phyloP scores from a whole-genome alignment of 2,888 invertebrate genomes.

The Trachelus troglodyta region DNA sequence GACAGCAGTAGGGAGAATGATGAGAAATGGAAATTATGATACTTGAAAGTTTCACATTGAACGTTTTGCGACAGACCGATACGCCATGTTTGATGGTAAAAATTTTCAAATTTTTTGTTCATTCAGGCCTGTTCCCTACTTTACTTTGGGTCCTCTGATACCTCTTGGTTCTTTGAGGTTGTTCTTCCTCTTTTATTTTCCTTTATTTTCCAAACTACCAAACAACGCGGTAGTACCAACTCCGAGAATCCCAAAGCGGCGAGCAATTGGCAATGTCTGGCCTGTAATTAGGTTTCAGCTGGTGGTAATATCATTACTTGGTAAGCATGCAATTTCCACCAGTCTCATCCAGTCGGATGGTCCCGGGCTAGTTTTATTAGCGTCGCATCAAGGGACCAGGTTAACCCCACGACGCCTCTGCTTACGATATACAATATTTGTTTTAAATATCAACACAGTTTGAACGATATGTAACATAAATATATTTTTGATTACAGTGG shows the following conservation, averaged over 20 bases:
- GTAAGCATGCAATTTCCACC: conserved; percentile 58
- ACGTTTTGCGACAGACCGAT: neutral
- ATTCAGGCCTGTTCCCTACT: neutral
- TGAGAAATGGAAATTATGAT: neutral
- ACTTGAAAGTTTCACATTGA: neutral
- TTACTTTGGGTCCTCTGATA: neutral
- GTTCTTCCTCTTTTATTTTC: conserved; percentile 16
- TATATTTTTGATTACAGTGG: conserved; percentile 74
- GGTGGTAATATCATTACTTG: conserved; percentile 55
- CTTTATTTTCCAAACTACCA: conserved; percentile 23
- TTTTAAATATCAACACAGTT: neutral
- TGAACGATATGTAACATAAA: neutral
- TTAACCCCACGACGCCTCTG: neutral
- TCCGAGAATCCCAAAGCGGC: conserved; percentile 26
- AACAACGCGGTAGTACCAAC: conserved; percentile 11
- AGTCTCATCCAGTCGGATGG: conserved; percentile 7
- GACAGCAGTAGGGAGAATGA: neutral
- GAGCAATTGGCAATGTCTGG: conserved; percentile 57
- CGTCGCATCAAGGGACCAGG: neutral
- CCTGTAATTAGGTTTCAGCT: conserved; percentile 59
- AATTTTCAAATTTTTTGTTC: neutral
- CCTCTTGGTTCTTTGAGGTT: neutral
- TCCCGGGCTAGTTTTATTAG: neutral
- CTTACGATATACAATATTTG: neutral
- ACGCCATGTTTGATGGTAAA: neutral